Evolutionary conservation across 2,888 invertebrate genomes (phyloP).

Genomic region (Calliphora vomitoria): DNA sequence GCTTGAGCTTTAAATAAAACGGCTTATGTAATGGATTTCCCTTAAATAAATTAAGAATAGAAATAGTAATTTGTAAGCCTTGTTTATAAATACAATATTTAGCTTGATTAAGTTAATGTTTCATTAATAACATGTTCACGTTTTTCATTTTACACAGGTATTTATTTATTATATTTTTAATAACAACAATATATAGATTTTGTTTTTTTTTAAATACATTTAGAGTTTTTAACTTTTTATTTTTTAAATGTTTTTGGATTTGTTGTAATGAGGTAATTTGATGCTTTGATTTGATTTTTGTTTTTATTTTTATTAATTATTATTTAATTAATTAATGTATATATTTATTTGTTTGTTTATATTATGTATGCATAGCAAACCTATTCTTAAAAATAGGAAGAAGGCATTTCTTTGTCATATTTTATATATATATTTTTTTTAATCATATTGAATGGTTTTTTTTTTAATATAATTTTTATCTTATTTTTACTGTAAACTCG

Average conservation of each 20-base stretch:
- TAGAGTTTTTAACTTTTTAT: slow-evolving; percentile 53
- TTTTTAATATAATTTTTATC: slow-evolving; percentile 40
- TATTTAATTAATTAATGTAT: slow-evolving; percentile 9
- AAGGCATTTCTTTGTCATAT: slow-evolving; percentile 69
- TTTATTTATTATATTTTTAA: slow-evolving; percentile 30
- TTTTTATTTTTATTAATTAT: slow-evolving; percentile 36
- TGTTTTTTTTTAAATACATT: slow-evolving; percentile 60
- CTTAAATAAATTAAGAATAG: neutral
- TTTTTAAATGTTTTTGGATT: slow-evolving; percentile 66
- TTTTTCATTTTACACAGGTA: slow-evolving; percentile 3
- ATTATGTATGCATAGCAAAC: slow-evolving; percentile 67
- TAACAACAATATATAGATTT: slow-evolving; percentile 63
- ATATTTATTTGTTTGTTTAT: slow-evolving; percentile 18
- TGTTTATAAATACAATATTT: slow-evolving; percentile 40
- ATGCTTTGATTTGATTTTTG: slow-evolving; percentile 71
- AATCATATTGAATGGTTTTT: slow-evolving; percentile 9
- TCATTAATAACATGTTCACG: slow-evolving; percentile 40
- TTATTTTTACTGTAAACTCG: slow-evolving; percentile 58
- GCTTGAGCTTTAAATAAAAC: neutral
- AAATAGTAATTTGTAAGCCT: slow-evolving; percentile 39
- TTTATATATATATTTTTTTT: slow-evolving; percentile 29
- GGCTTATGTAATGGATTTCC: neutral
- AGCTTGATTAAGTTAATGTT: slow-evolving; percentile 24
- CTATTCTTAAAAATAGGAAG: slow-evolving; percentile 73
- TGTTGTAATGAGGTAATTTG: slow-evolving; percentile 74